phyloP scores from a whole-genome alignment of 2,888 invertebrate species.

The Atethmia centrago region DNA sequence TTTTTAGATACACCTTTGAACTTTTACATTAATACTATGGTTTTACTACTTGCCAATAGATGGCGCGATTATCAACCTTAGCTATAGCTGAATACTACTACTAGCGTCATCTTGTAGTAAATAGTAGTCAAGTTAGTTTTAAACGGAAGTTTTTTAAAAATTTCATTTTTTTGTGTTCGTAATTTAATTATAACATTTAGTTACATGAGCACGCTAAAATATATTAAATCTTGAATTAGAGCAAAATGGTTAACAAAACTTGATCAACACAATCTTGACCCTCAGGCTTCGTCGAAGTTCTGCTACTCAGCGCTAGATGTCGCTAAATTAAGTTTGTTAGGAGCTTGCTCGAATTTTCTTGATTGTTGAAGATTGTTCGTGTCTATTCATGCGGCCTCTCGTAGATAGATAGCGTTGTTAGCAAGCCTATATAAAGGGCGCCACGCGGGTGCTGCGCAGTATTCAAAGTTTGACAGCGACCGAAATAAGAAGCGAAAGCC shows the following conservation, averaged over 20 bases:
- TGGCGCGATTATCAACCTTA: constrained; percentile 58
- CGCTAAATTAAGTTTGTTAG: constrained; percentile 49
- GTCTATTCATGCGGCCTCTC: constrained; percentile 75
- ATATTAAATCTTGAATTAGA: not conserved
- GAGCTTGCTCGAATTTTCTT: constrained; percentile 75
- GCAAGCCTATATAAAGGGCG: constrained; percentile 77
- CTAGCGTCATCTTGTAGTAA: constrained; percentile 21
- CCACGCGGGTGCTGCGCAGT: constrained; percentile 50
- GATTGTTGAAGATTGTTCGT: constrained; percentile 75
- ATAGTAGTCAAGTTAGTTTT: not conserved
- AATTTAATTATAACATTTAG: not conserved
- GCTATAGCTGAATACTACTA: fast-evolving
- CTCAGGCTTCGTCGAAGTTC: constrained; percentile 21
- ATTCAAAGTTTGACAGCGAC: constrained; percentile 56
- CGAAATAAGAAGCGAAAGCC: constrained; percentile 16
- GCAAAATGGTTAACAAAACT: not conserved
- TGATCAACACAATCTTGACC: fast-evolving
- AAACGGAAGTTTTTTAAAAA: too few relatives aligned
- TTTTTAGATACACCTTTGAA: constrained; percentile 27
- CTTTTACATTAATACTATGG: constrained; percentile 29
- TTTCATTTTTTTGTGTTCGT: not conserved
- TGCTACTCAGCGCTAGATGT: constrained; percentile 71
- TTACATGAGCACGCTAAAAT: not conserved
- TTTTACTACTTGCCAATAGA: constrained; percentile 69
- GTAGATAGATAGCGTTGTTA: constrained; percentile 76